phyloP scores from a whole-genome alignment of 2,113 vertebrate genomes.

The Ramphastos sulfuratus region DNA sequence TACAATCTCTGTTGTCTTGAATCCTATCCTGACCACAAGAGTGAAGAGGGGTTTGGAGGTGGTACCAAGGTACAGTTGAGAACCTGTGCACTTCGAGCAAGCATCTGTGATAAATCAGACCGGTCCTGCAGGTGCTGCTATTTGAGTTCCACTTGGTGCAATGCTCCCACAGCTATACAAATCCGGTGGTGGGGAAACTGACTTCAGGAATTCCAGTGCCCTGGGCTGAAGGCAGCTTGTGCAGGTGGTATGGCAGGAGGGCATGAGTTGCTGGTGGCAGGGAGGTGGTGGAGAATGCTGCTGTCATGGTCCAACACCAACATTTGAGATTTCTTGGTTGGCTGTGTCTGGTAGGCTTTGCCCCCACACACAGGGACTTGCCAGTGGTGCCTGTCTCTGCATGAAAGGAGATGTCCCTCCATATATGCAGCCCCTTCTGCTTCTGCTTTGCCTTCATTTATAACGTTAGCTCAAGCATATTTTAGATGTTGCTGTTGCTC shows the following conservation, averaged over 20 bases:
- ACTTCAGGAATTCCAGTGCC: too few species aligned
- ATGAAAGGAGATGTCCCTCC: neutral
- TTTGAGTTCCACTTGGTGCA: too few species aligned
- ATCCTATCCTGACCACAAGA: neutral
- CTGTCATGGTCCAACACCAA: accelerated
- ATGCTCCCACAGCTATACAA: too few species aligned
- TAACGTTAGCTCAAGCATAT: neutral
- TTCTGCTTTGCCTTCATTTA: neutral
- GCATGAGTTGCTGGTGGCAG: too few species aligned
- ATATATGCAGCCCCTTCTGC: neutral
- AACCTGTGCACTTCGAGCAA: too few species aligned
- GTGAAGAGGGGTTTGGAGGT: neutral
- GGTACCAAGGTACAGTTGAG: too few species aligned
- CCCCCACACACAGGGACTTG: accelerated
- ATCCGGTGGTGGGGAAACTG: too few species aligned
- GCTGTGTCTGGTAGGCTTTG: neutral
- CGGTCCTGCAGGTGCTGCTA: too few species aligned
- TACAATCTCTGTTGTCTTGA: neutral
- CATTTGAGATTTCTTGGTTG: accelerated
- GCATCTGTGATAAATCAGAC: too few species aligned
- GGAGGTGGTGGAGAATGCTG: neutral
- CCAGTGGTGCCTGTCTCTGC: accelerated
- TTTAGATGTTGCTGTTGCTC: neutral
- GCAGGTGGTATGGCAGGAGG: too few species aligned
- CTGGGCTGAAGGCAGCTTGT: too few species aligned